Conservation (phyloP, 2,113 vertebrate genomes). For the Tetrao urogallus region DNA sequence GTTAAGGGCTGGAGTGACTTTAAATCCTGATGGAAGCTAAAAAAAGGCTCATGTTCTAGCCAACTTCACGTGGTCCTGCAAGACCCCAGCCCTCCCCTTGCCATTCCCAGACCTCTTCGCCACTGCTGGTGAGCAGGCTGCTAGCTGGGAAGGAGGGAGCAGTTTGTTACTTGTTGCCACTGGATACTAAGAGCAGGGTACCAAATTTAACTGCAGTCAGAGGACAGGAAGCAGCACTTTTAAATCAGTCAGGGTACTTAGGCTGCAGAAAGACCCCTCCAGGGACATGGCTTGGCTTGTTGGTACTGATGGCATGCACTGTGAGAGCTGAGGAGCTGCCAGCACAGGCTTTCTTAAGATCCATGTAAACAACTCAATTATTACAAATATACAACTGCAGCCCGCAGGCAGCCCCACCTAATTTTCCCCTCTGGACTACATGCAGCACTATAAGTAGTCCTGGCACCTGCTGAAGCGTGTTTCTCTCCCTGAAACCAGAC, state of each 20-base stretch:
- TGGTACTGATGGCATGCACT: not conserved
- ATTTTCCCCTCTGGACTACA: not conserved
- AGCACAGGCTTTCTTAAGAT: not conserved
- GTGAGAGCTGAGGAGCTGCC: not conserved
- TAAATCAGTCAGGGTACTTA: not conserved
- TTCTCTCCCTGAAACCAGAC: conserved; percentile 12
- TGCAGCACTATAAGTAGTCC: not conserved
- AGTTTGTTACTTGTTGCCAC: not conserved
- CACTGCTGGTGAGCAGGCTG: not conserved
- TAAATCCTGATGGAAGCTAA: not conserved
- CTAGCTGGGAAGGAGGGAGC: not conserved
- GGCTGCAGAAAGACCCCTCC: not conserved
- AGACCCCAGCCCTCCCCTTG: not conserved
- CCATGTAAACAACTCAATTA: not conserved
- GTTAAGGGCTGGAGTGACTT: not conserved
- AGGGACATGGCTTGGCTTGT: not conserved
- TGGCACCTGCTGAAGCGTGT: not conserved
- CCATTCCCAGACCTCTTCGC: not conserved
- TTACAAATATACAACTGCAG: not conserved
- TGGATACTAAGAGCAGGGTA: not conserved
- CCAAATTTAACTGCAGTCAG: not conserved
- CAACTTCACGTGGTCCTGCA: not conserved
- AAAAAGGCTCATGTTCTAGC: not conserved
- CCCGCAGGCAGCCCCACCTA: not conserved
- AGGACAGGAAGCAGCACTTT: not conserved